Percentiles rank a stretch among this genome's conserved stretches.
phyloP scores from a whole-genome alignment of 2,888 invertebrate genomes.

The Sesia bembeciformis region DNA sequence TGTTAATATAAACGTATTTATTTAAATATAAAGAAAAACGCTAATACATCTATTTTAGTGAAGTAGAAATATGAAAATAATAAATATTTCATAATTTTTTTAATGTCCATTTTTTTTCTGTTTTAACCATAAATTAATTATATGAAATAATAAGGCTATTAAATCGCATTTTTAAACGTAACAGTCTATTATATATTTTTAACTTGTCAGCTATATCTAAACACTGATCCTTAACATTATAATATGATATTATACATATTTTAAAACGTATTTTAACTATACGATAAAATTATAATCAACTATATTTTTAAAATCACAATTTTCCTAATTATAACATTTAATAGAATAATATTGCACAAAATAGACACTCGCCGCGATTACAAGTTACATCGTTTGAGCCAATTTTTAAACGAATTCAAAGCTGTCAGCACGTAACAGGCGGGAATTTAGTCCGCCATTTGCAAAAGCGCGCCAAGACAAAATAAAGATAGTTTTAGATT shows the following conservation, averaged over 20 bases:
- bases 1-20: constrained; percentile 37
- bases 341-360: constrained; percentile 54
- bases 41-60: no score
- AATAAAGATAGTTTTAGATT: no score
- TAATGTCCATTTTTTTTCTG: no score
- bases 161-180: background rate
- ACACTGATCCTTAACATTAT: constrained; percentile 53
- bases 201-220: constrained; percentile 48
- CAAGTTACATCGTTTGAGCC: background rate
- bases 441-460: no score
- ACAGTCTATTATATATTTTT: constrained; percentile 25
- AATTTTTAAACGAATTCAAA: no score
- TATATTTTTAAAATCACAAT: constrained; percentile 71
- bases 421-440: no score
- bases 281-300: constrained; percentile 61
- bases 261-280: constrained; percentile 51
- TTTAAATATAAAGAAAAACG: constrained; percentile 2
- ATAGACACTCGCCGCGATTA: constrained; percentile 17
- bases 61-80: no score
- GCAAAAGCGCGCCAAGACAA: no score
- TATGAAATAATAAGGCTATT: no score
- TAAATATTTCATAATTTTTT: no score
- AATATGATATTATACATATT: constrained; percentile 54
- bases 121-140: no score
- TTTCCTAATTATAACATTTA: constrained; percentile 65